These are phyloP conservation scores for Rhabditoides inermis DNA, from an alignment of 2,888 invertebrate species.

Conservation along the genomic window DNA sequence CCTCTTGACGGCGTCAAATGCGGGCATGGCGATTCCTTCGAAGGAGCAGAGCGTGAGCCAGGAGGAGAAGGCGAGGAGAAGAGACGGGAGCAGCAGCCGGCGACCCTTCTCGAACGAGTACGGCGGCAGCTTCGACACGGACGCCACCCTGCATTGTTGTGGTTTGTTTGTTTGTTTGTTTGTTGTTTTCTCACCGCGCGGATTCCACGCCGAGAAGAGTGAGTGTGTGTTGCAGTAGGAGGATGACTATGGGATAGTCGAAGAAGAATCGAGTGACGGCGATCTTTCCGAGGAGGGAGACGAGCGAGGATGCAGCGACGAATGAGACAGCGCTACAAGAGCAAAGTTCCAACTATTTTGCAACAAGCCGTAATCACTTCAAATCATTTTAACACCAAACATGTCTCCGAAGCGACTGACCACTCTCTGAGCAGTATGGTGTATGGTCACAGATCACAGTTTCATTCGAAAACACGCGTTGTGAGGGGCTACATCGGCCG, in stretches of 20 bases:
- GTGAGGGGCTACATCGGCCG: too few species aligned
- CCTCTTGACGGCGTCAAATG: constrained; percentile 59
- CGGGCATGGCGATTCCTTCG: constrained; percentile 59
- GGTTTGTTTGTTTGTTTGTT: too few species aligned
- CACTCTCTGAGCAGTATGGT: too few species aligned
- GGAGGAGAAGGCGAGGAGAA: constrained; percentile 55
- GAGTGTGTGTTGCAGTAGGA: constrained; percentile 56
- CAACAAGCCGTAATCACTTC: too few species aligned
- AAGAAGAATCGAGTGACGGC: constrained; percentile 51
- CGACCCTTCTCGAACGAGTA: constrained; percentile 55
- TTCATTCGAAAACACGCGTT: too few species aligned
- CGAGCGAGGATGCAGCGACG: constrained; percentile 15
- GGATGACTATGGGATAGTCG: constrained; percentile 58
- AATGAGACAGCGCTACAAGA: constrained; percentile 21
- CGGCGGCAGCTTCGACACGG: constrained; percentile 49
- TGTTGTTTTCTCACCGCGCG: constrained; percentile 40
- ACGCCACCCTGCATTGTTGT: constrained; percentile 34
- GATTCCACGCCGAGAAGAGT: constrained; percentile 54
- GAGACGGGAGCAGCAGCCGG: constrained; percentile 55
- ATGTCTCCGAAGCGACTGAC: too few species aligned
- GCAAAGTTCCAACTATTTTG: too few species aligned
- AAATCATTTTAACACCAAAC: too few species aligned
- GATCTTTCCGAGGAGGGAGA: constrained; percentile 21
- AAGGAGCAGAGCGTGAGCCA: constrained; percentile 57
- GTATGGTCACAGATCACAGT: too few species aligned